Conservation (phyloP, 2,888 invertebrate genomes). For the Drosophila histrio region DNA sequence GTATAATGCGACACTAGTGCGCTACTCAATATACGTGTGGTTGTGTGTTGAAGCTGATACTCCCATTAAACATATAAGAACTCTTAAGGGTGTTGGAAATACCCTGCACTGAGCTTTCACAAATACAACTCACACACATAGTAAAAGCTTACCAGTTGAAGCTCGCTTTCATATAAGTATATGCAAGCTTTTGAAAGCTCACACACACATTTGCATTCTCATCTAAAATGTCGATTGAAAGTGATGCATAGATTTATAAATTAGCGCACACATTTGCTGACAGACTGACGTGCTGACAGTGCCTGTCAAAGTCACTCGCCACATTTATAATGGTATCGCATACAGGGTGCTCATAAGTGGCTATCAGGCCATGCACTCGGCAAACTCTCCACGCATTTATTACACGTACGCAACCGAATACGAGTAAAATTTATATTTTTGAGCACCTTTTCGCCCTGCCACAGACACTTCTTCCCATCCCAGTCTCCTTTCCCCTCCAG, state of each 20-base stretch:
- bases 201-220: constrained; percentile 6
- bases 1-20: constrained; percentile 47
- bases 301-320: constrained; percentile 30
- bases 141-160: constrained; percentile 3
- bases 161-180: not conserved
- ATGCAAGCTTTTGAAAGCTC: constrained; percentile 22
- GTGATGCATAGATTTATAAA: constrained; percentile 11
- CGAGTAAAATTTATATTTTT: constrained; percentile 12
- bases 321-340: constrained; percentile 6
- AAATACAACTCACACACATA: not conserved
- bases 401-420: constrained; percentile 10
- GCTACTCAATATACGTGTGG: constrained; percentile 41
- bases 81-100: not conserved
- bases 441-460: constrained; percentile 30
- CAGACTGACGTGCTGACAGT: constrained; percentile 18
- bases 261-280: constrained; percentile 10
- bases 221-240: constrained; percentile 3
- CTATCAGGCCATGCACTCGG: constrained; percentile 27
- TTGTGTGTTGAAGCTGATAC: not conserved
- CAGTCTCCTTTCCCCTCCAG: not conserved
- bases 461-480: constrained; percentile 3
- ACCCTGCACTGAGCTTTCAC: constrained; percentile 1
- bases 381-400: constrained; percentile 30
- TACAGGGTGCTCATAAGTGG: constrained; percentile 32
- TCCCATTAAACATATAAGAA: not conserved